Base-by-base conservation (phyloP, 2,797 vertebrate genomes). In the Sphenopsis melanotis region DNA sequence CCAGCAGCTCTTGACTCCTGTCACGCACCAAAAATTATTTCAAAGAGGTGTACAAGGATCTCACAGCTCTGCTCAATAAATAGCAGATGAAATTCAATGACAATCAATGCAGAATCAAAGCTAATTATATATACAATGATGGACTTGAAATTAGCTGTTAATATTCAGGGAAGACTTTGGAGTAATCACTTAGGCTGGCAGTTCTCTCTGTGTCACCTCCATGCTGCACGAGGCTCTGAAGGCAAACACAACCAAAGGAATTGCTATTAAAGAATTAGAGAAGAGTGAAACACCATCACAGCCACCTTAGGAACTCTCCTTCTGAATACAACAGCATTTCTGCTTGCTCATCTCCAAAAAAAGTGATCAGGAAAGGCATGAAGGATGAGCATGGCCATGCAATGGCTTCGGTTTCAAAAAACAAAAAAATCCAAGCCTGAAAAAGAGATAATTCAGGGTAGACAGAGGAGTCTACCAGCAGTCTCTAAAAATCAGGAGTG, bases 111-210 rank as follows among this genome's bases (percentile, higher is more conserved):
- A 55, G 66, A 94, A 95, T 94, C 93, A 94, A 93, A 76, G 13
- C 77, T 96, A 93, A 93, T 96, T 95, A 95, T 52, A 91, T 84
- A 94, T 83, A 96, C 83, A 90, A 76, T 39, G 61, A 94, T 72
- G 77, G 94, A 89, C 80, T 88, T 94, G 44, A 94, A 95, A 95
- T 95, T 93, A 95, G 96, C 77, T 89, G 77, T 90, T 95, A 96
- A 95, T 90, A 94, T 94, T 93, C 93, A 92, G 79, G 37, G 79
- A 91, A 94, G 89, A 80, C 41, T 83, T 89, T 32, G 72, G 85
- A 91, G 64, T 82, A 95, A 96, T 93, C 93, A 90, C 74, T 93
- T 49, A 76, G 44, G 71, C 70, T 5, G 8, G 77, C 80, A 96
- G 55, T 12, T 88, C 76, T 92, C 37, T 57, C 2, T 55, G 27